Percentiles rank a stretch among this genome's conserved stretches.
Conservation (phyloP, 2,113 vertebrate genomes). For the Xiphophorus hellerii region DNA sequence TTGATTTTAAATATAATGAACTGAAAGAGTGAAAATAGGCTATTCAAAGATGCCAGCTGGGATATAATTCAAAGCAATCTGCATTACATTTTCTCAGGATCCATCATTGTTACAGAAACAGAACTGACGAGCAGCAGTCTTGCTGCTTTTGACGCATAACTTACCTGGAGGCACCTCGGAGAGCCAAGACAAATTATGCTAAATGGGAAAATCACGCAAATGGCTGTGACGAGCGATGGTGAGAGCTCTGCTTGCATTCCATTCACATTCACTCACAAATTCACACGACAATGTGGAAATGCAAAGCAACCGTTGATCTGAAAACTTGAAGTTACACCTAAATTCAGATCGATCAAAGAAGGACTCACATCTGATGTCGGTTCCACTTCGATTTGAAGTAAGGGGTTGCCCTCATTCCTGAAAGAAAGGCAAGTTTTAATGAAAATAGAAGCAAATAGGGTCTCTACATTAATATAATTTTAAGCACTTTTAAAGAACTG, state of each 20-base stretch:
- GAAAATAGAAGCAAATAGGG: not conserved
- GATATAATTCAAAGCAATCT: conserved; percentile 60
- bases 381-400: conserved; percentile 98
- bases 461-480: no score
- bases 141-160: conserved; percentile 35
- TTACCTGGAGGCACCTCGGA: conserved; percentile 50
- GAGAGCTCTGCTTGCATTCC: conserved; percentile 19
- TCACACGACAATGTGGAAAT: conserved; percentile 10
- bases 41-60: conserved; percentile 45
- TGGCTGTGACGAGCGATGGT: conserved; percentile 16
- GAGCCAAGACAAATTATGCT: conserved; percentile 40
- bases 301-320: not conserved
- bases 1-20: conserved; percentile 61
- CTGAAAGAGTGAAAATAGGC: conserved; percentile 46
- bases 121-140: conserved; percentile 12
- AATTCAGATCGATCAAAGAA: not conserved
- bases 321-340: not conserved
- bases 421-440: conserved; percentile 31
- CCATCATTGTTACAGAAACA: conserved; percentile 40
- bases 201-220: conserved; percentile 38
- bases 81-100: conserved; percentile 50
- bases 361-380: conserved; percentile 94
- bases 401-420: conserved; percentile 92
- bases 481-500: no score
- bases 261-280: conserved; percentile 27